These are phyloP conservation scores for Psilanteris sp. DNA, from an alignment of 1,140 invertebrate species.

Conservation along the genomic window DNA sequence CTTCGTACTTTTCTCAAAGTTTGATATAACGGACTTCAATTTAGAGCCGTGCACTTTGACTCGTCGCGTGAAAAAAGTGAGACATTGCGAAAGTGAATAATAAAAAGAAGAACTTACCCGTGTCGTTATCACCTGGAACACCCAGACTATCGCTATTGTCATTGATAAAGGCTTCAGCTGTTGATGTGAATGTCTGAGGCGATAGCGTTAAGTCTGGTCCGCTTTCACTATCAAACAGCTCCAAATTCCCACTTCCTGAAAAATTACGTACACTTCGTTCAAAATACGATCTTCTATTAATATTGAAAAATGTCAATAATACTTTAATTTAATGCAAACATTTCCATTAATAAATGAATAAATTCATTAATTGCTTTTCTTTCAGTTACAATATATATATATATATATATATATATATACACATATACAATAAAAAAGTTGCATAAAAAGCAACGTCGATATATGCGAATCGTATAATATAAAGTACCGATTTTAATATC, in stretches of 20 bases:
- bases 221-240: slow-evolving; percentile 86
- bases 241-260: slow-evolving; percentile 82
- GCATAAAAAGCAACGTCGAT: too few species aligned
- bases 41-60: slow-evolving; percentile 20
- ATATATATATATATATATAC: too few species aligned
- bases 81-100: slow-evolving; percentile 2
- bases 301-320: too few species aligned
- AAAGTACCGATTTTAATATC: too few species aligned
- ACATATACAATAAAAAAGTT: too few species aligned
- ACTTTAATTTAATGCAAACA: too few species aligned
- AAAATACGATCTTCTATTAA: too few species aligned
- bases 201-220: slow-evolving; percentile 86
- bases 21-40: slow-evolving; percentile 43
- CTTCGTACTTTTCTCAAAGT: neutral
- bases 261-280: too few species aligned
- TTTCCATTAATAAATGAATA: too few species aligned
- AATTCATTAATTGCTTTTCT: too few species aligned
- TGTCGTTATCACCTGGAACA: slow-evolving; percentile 80
- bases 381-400: too few species aligned
- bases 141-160: slow-evolving; percentile 85
- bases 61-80: slow-evolving; percentile 13
- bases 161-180: slow-evolving; percentile 85
- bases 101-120: slow-evolving; percentile 73
- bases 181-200: slow-evolving; percentile 85
- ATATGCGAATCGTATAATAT: too few species aligned